Conservation (phyloP, 2,113 vertebrate species). For the Callopanchax toddi region DNA sequence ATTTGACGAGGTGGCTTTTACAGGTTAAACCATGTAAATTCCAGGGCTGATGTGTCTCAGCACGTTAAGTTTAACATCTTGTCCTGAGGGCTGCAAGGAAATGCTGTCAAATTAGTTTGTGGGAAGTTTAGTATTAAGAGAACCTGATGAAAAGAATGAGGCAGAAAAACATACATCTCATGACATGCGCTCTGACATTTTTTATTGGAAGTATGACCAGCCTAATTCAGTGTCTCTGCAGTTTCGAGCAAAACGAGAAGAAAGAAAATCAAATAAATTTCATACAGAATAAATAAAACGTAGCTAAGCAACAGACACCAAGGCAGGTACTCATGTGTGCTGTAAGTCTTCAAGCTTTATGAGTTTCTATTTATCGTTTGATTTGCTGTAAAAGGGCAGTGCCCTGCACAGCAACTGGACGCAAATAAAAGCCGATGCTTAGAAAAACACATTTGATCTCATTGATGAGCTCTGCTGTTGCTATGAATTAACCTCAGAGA, state of each 20-base stretch:
- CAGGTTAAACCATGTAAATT: not conserved
- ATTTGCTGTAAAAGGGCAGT: slow-evolving; percentile 25
- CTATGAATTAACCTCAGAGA: not conserved
- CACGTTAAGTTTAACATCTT: slow-evolving; percentile 24
- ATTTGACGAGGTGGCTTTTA: not conserved
- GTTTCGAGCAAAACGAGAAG: not conserved
- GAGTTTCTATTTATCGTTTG: slow-evolving; percentile 45
- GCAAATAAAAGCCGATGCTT: slow-evolving; percentile 14
- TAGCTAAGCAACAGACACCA: slow-evolving; percentile 73
- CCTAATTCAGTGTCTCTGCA: slow-evolving; percentile 33
- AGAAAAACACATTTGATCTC: slow-evolving; percentile 5
- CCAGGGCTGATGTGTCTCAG: not conserved
- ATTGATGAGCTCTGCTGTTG: not conserved
- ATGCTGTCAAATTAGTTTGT: not conserved
- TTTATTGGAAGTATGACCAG: slow-evolving; percentile 7
- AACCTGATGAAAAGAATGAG: not conserved
- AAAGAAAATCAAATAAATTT: slow-evolving; percentile 28
- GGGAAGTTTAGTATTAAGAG: not conserved
- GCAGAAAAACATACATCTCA: not conserved
- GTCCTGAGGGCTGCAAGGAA: not conserved
- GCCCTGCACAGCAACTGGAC: slow-evolving; percentile 2
- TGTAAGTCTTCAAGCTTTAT: slow-evolving; percentile 48
- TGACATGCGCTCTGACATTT: not conserved
- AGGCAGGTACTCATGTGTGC: slow-evolving; percentile 51
- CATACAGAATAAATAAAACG: slow-evolving; percentile 48